Evolutionary conservation across 1,140 invertebrate genomes (phyloP).

Genomic region (Psilanteris sp.): DNA sequence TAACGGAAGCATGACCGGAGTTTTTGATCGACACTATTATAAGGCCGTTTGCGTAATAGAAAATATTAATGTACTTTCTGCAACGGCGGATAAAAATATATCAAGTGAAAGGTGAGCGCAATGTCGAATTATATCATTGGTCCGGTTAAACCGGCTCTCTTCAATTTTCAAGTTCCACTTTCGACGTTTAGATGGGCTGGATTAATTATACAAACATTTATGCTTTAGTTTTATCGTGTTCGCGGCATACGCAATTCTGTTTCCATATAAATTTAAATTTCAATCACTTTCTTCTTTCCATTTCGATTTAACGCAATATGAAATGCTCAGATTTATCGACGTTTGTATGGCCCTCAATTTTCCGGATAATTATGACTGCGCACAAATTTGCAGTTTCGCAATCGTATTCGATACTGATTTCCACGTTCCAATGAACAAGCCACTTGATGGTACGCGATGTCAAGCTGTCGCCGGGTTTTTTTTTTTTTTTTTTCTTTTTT

Average conservation of each 20-base stretch:
- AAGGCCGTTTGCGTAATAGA: constrained; percentile 26
- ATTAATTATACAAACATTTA: constrained; percentile 38
- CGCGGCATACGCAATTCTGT: neutral
- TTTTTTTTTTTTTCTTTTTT: too few species aligned
- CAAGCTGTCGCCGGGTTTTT: constrained; percentile 31
- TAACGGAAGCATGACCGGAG: constrained; percentile 20
- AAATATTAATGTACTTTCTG: constrained; percentile 40
- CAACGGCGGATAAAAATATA: constrained; percentile 31
- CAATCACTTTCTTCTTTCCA: neutral
- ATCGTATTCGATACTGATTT: constrained; percentile 30
- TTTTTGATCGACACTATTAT: constrained; percentile 11
- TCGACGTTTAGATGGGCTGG: constrained; percentile 9
- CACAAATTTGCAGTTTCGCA: constrained; percentile 15
- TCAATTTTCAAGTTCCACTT: constrained; percentile 43
- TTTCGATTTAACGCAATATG: neutral
- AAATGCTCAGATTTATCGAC: neutral
- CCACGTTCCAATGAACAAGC: constrained; percentile 31
- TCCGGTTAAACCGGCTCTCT: constrained; percentile 45
- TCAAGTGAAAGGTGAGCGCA: constrained; percentile 43
- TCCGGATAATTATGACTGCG: constrained; percentile 12
- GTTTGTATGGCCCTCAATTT: neutral
- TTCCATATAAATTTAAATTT: neutral
- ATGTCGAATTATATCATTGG: constrained; percentile 54
- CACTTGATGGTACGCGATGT: constrained; percentile 27
- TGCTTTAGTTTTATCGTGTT: constrained; percentile 17